phyloP scores from a whole-genome alignment of 2,888 invertebrate species.

The Phortica magna region DNA sequence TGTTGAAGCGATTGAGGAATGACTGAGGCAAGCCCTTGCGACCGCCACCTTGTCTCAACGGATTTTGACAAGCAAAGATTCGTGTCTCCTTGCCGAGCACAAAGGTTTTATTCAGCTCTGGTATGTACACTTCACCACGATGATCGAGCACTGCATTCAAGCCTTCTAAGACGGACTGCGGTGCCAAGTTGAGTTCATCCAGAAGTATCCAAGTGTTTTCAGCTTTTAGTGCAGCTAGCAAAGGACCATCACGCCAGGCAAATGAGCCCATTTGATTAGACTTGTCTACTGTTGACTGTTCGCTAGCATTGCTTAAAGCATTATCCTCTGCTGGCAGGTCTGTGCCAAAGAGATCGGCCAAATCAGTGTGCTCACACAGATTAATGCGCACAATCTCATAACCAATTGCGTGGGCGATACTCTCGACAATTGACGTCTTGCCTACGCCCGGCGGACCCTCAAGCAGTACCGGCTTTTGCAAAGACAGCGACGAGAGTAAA shows the following conservation, averaged over 20 bases:
- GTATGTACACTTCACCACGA: slow-evolving; percentile 95
- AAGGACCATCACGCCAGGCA: slow-evolving; percentile 97
- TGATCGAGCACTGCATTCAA: slow-evolving; percentile 99
- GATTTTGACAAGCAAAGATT: slow-evolving; percentile 99
- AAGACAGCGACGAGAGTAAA: slow-evolving; percentile 91
- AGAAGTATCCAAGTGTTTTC: slow-evolving; percentile 95
- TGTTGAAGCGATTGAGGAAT: slow-evolving; percentile 97
- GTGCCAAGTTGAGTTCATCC: slow-evolving; percentile 98
- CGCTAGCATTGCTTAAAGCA: slow-evolving; percentile 48
- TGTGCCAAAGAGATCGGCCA: slow-evolving; percentile 98
- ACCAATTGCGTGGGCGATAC: slow-evolving; percentile 90
- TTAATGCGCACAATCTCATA: slow-evolving; percentile 94
- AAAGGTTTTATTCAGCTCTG: slow-evolving; percentile 94
- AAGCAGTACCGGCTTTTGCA: slow-evolving; percentile 94
- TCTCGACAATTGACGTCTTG: slow-evolving; percentile 96
- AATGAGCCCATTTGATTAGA: slow-evolving; percentile 84
- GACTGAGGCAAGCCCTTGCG: slow-evolving; percentile 97
- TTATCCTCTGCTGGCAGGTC: slow-evolving; percentile 96
- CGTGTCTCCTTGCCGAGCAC: slow-evolving; percentile 86
- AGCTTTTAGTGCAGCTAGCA: slow-evolving; percentile 93
- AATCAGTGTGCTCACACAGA: slow-evolving; percentile 99
- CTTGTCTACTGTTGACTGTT: not conserved
- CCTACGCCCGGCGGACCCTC: slow-evolving; percentile 99
- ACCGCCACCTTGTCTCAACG: slow-evolving; percentile 95
- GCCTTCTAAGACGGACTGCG: slow-evolving; percentile 98